Evolutionary conservation across 2,888 invertebrate species (phyloP), one percentile per base, ranked within the genome.

Genomic region (Ormyrus pomaceus): DNA sequence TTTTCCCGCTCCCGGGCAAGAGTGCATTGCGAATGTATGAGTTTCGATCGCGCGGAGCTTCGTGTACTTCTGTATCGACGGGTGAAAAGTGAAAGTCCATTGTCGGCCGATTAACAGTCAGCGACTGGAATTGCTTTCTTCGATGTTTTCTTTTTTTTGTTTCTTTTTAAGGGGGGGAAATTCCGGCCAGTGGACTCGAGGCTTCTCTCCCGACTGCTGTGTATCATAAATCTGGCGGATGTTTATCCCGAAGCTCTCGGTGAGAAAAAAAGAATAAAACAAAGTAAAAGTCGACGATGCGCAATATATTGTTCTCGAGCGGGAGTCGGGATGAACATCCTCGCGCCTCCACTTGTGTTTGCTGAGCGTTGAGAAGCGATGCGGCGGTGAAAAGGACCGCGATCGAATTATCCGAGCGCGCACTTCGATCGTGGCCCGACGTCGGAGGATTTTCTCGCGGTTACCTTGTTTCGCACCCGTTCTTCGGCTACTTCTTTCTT

Each of bases 391-490:
- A 34, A 34, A 34, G 86, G 87, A 85, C 86, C 87, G 84, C 84
- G 86, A 85, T 84, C 87, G 86, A 86, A 87, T 87, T 86, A 84
- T 78, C 65, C 48, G 55, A 61, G 79, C 77, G 82, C 76, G 79
- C 85, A 87, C 87, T 87, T 88, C 88, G 87, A 86, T 86, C 87
- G 86, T 86, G 87, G 88, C 85, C 87, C 87, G 75, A 50, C 50
- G 45, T 34, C 4, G 34, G 34, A 34, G 34, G 45, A 50, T 6
- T 55, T 75, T 19, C n/a, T 55, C 48, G 62, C 69, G 58, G 19
- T 58, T 48, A 59, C 11, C 46, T 34, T 48, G 51, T 55, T 34
- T 56, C 34, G 8, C 45, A 55, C 13, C 50, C 48, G 7, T 61
- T n/a, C 34, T 56, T 56, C 19, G 19, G 8, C 45, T 56, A 34